These are phyloP conservation scores for Orthonychiurus folsomi DNA, from an alignment of 2,888 invertebrate genomes.

Conservation along the genomic window DNA sequence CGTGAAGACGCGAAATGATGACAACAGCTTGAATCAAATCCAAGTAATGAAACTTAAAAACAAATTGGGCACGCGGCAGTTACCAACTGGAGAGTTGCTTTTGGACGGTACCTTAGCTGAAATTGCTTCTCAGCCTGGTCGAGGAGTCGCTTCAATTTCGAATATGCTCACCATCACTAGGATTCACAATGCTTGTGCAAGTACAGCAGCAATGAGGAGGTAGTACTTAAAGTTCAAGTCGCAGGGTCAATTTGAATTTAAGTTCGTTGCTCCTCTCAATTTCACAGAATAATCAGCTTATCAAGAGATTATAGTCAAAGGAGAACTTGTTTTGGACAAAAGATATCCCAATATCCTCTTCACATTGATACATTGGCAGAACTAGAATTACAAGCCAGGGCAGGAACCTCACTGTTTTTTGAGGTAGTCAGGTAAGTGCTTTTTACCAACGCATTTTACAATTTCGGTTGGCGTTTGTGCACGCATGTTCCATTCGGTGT, in stretches of 20 bases:
- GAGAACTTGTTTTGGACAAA: constrained; percentile 48
- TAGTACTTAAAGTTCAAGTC: constrained; percentile 25
- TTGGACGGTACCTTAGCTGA: constrained; percentile 48
- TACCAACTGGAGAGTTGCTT: constrained; percentile 52
- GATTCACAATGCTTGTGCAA: constrained; percentile 48
- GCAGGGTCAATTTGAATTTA: neutral
- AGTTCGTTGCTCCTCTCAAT: neutral
- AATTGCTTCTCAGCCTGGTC: constrained; percentile 46
- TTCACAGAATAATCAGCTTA: constrained; percentile 46
- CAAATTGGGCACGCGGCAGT: constrained; percentile 51
- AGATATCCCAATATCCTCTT: constrained; percentile 47
- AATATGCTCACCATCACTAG: constrained; percentile 51
- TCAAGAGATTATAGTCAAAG: constrained; percentile 49
- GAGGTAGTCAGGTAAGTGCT: constrained; percentile 46
- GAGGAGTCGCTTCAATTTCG: constrained; percentile 49
- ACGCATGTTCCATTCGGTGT: neutral
- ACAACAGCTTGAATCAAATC: constrained; percentile 47
- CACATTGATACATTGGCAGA: constrained; percentile 48
- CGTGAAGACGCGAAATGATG: constrained; percentile 44
- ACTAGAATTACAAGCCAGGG: constrained; percentile 49
- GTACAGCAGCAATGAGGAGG: constrained; percentile 47
- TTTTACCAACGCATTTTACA: neutral
- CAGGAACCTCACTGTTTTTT: constrained; percentile 46
- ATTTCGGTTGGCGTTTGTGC: too few relatives aligned
- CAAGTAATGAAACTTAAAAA: constrained; percentile 50